These are phyloP conservation scores for Perognathus longimembris DNA, from an alignment of 2,113 vertebrate species.

Conservation along the genomic window DNA sequence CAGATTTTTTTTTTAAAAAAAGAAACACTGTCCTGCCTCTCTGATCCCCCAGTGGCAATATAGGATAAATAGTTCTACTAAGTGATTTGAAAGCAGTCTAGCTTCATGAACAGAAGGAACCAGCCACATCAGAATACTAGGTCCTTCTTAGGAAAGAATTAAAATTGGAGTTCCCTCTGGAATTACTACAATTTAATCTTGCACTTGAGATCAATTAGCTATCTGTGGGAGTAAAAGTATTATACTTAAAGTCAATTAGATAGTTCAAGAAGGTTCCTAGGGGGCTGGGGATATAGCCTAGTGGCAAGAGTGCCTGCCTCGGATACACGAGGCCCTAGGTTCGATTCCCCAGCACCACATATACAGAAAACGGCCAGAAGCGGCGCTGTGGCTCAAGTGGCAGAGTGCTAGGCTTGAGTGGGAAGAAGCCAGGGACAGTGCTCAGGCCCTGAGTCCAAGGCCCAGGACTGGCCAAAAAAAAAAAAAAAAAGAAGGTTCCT, in stretches of 20 bases:
- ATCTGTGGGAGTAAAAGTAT: not conserved
- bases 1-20: constrained; percentile 57
- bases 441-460: too few relatives aligned
- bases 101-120: not conserved
- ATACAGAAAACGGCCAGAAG: too few relatives aligned
- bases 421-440: too few relatives aligned
- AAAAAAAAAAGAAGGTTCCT: not conserved
- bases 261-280: not conserved
- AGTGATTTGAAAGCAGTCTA: not conserved
- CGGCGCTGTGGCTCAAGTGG: too few relatives aligned
- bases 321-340: too few relatives aligned
- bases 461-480: too few relatives aligned
- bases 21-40: not conserved
- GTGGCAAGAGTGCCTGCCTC: too few relatives aligned
- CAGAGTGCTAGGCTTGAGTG: too few relatives aligned
- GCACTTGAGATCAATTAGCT: not conserved
- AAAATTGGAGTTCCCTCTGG: not conserved
- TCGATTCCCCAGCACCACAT: too few relatives aligned
- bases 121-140: not conserved
- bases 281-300: too few relatives aligned
- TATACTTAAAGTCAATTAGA: not conserved
- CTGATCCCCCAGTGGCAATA: not conserved
- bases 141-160: constrained; percentile 21
- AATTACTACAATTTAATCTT: not conserved
- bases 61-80: constrained; percentile 30